Conservation (phyloP, 2,797 vertebrate species). For the Triplophysa bombifrons region DNA sequence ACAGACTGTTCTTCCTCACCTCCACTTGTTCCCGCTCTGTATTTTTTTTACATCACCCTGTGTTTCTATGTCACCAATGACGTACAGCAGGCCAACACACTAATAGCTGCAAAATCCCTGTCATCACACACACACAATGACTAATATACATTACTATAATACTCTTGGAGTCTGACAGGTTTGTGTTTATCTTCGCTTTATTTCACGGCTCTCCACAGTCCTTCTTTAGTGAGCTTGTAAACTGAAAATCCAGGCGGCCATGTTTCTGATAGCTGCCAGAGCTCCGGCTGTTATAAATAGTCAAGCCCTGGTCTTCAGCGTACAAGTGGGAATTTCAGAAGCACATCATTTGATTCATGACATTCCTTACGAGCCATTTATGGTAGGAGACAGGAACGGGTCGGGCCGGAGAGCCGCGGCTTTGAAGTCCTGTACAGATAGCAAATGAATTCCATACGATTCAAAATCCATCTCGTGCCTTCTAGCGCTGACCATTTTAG, state of each 20-base stretch:
- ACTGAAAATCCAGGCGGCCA: neutral
- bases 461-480: constrained; percentile 28
- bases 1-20: too few species aligned
- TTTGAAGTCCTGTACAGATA: constrained; percentile 45
- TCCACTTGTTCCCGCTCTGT: too few species aligned
- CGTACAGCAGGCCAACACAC: too few species aligned
- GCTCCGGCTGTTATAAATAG: constrained; percentile 43
- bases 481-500: constrained; percentile 29
- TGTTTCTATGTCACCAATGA: too few species aligned
- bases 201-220: neutral
- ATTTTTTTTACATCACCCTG: too few species aligned
- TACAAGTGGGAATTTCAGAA: constrained; percentile 42
- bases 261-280: constrained; percentile 20
- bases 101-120: neutral
- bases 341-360: constrained; percentile 45
- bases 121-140: neutral
- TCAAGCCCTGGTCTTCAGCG: constrained; percentile 23
- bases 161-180: neutral
- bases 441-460: constrained; percentile 34
- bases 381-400: constrained; percentile 32
- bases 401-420: constrained; percentile 9
- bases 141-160: neutral
- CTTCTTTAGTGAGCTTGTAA: constrained; percentile 5
- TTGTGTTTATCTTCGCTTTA: neutral
- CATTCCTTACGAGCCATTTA: constrained; percentile 43